Conservation (phyloP, 2,113 vertebrate genomes). For the Pelobates fuscus region DNA sequence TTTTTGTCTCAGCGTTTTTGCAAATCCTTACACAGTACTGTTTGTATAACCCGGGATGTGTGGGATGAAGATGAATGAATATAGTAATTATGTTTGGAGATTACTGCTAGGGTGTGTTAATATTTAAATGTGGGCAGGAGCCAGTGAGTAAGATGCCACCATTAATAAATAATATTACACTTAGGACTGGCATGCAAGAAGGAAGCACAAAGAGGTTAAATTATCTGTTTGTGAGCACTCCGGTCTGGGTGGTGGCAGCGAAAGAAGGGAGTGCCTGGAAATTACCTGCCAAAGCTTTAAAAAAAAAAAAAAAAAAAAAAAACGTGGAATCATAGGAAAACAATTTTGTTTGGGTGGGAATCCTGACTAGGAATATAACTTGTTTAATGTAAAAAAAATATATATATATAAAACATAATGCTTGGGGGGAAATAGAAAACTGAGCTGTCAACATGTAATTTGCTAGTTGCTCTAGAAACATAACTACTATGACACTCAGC, state of each 20-base stretch:
- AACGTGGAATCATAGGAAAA: slow-evolving; percentile 40
- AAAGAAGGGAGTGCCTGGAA: slow-evolving; percentile 41
- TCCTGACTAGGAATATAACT: slow-evolving; percentile 12
- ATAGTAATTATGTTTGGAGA: slow-evolving; percentile 44
- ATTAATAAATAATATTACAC: slow-evolving; percentile 18
- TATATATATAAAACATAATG: neutral
- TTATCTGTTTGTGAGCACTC: slow-evolving; percentile 29
- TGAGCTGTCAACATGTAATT: too few species aligned
- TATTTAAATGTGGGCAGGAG: slow-evolving; percentile 32
- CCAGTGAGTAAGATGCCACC: slow-evolving; percentile 35
- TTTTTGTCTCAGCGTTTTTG: slow-evolving; percentile 30
- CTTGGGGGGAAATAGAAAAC: neutral
- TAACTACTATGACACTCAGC: too few species aligned
- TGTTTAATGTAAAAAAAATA: neutral
- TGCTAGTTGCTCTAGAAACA: too few species aligned
- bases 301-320: neutral
- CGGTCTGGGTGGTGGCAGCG: slow-evolving; percentile 40
- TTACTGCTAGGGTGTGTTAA: slow-evolving; percentile 45
- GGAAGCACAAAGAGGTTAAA: slow-evolving; percentile 29
- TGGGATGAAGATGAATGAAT: slow-evolving; percentile 47
- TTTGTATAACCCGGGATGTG: slow-evolving; percentile 44
- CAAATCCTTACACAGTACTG: slow-evolving; percentile 39
- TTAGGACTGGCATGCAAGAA: neutral
- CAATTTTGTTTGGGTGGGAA: slow-evolving; percentile 49
- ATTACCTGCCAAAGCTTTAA: slow-evolving; percentile 50